phyloP scores from a whole-genome alignment of 2,113 vertebrate genomes.

The Neogobius melanostomus region DNA sequence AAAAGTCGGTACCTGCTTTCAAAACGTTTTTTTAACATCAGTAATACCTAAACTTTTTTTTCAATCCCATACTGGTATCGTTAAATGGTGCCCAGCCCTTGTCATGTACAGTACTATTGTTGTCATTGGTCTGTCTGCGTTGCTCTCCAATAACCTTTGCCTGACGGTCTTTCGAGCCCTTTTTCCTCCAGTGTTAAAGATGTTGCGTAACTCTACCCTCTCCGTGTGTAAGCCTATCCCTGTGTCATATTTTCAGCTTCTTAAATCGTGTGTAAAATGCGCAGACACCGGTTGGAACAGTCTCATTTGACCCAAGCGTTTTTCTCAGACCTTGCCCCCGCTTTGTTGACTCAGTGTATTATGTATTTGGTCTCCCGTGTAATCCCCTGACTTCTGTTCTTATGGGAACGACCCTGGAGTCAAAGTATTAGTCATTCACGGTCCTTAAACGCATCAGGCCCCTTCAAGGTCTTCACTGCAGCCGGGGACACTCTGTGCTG shows the following conservation, averaged over 20 bases:
- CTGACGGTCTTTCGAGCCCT: not conserved
- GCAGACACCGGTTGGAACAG: not conserved
- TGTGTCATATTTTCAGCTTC: no score
- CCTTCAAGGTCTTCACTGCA: slow-evolving; percentile 40
- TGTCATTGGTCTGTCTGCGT: no score
- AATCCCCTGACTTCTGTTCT: slow-evolving; percentile 51
- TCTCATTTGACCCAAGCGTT: slow-evolving; percentile 43
- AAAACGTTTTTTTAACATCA: no score
- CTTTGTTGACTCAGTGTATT: slow-evolving; percentile 23
- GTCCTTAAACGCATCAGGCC: slow-evolving; percentile 10
- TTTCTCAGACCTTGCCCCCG: slow-evolving; percentile 28
- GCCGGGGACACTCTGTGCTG: slow-evolving; percentile 34
- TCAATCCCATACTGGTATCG: no score
- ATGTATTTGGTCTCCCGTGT: slow-evolving; percentile 51
- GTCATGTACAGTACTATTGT: no score
- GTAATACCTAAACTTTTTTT: no score
- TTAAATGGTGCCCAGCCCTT: no score
- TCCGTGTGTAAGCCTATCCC: not conserved
- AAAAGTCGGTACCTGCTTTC: no score
- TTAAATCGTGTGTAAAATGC: slow-evolving; percentile 42
- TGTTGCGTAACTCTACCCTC: slow-evolving; percentile 3
- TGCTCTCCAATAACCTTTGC: not conserved
- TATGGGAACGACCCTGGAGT: slow-evolving; percentile 50
- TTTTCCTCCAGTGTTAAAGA: not conserved
- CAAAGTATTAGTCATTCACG: slow-evolving; percentile 46